Base-by-base conservation (phyloP, 2,888 invertebrate species). In the Hemithea aestivaria region DNA sequence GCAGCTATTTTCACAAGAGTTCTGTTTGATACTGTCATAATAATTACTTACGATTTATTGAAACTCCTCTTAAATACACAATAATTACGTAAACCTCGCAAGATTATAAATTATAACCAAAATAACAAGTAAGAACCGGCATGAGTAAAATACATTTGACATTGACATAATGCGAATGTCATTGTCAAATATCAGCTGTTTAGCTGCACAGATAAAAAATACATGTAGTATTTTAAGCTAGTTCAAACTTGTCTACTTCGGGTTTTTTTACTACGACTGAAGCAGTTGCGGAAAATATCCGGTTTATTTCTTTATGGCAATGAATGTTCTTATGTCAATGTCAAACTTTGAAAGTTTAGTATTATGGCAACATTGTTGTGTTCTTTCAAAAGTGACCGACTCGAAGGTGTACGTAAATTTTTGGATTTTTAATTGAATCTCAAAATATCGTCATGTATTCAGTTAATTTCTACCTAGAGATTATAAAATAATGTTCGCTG, bases 1-100 rank as follows among this genome's bases (percentile, higher is more conserved):
- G 89, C 88, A 28, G 91, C 92, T 30, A 92, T 88, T 83, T 90
- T 90, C 7, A 89, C 84, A 11, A 94, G 78, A 21, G 87, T 89
- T 51, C 68, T 70, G 48, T 88, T 90, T 2, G 89, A 73, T 29
- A 87, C 30, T 10, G 69, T 63, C 84, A 87, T 87, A 34, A 24
- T 36, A 30, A 22, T 24, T 37, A 33, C 26, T 44, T n/a, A n/a
- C n/a, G n/a, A n/a, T n/a, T n/a, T n/a, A n/a, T n/a, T n/a, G n/a
- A n/a, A n/a, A n/a, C n/a, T n/a, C n/a, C n/a, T n/a, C n/a, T n/a
- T n/a, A n/a, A n/a, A n/a, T n/a, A n/a, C n/a, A n/a, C n/a, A n/a
- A n/a, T n/a, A n/a, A n/a, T n/a, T n/a, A n/a, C n/a, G n/a, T n/a
- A n/a, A n/a, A n/a, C n/a, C n/a, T n/a, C n/a, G n/a, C n/a, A n/a